Base-by-base conservation (phyloP, 2,113 vertebrate genomes). In the Anguilla japonica region DNA sequence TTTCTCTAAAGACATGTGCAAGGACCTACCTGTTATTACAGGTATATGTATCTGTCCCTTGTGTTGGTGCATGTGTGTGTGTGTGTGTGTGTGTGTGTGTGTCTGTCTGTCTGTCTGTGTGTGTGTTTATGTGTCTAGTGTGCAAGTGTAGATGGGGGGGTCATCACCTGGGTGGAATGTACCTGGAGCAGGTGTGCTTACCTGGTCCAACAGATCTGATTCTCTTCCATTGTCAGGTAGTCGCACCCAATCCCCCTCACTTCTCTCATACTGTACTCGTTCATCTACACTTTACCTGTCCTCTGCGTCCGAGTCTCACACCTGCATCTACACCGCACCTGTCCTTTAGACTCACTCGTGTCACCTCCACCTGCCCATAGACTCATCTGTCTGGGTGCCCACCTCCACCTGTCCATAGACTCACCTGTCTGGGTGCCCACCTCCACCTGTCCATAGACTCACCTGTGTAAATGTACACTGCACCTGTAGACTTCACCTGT, bases 141-240 rank as follows among this genome's bases (percentile, higher is more conserved):
- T 87, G 86, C 60, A 79, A 86, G 83, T 80, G 87, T 87, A 71
- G 89, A 82, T 89, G 78, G 60, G 78, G 34, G 81, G 81, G 81
- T 53, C 81, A 53, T 41, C 80, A 41, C 40, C n/a, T 93, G 90
- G 91, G 87, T 90, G 89, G 92, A 94, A 94, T 93, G 92, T 93
- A 93, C 89, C 89, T 91, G 92, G 91, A 92, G 91, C 22, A 91
- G 90, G 89, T 92, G 93, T 93, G 93, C 93, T 92, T 92, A 92
- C 91, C 91, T 91, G 85, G 87, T 91, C 90, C 89, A 91, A 90
- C 91, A 89, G 92, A 92, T 91, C 90, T 91, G 91, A 89, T 60
- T 87, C 92, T 93, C 93, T 93, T 95, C 93, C 94, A 93, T 93
- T 89, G 89, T 93, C 89, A 84, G 92, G 91, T 92, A 93, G 91